Evolutionary conservation across 2,888 invertebrate species (phyloP), one percentile per base, ranked within the genome.

Genomic region (Mechanitis mazaeus): DNA sequence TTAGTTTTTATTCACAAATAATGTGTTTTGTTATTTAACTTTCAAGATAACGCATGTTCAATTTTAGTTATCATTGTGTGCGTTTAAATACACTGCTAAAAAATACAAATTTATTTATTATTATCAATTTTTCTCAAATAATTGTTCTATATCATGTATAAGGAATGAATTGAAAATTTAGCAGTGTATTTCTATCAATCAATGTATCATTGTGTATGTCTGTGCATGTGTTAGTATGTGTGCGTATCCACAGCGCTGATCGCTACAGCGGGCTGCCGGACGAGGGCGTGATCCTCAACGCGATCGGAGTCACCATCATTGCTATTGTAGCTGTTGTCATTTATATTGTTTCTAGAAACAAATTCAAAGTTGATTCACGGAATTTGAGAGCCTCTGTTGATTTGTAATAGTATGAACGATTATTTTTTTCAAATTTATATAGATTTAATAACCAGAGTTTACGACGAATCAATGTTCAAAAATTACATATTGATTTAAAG

Each of bases 281-380:
- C 75, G 94, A 94, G 81, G 93, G 92, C 28, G 91, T 94, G 74
- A 91, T 94, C 77, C 86, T 94, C 80, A 95, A 94, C 88, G 91
- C 92, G 46, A 91, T 94, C 72, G 94, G 93, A 68, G 92, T 93
- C 75, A 87, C 91, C 69, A 88, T 94, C 77, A 89, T 93, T 70
- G 93, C 92, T 63, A 89, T 93, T 67, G 90, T 92, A 67, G 92
- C 93, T 64, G 87, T 94, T 72, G 91, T 94, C 79, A 92, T 92
- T 77, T 94, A 93, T 83, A 92, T 93, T 75, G 84, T 93, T 69
- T 91, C 91, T 72, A 88, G 93, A 71, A 90, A 93, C 78, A 92
- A 92, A 76, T 92, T 89, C 74, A 83, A 84, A 64, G 75, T 81
- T 72, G 92, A 84, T 80, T 83, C 79, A 70, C 81, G 80, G 64